These are phyloP conservation scores for Caenorhabditis zanzibari DNA, from an alignment of 2,888 invertebrate species.

Conservation along the genomic window DNA sequence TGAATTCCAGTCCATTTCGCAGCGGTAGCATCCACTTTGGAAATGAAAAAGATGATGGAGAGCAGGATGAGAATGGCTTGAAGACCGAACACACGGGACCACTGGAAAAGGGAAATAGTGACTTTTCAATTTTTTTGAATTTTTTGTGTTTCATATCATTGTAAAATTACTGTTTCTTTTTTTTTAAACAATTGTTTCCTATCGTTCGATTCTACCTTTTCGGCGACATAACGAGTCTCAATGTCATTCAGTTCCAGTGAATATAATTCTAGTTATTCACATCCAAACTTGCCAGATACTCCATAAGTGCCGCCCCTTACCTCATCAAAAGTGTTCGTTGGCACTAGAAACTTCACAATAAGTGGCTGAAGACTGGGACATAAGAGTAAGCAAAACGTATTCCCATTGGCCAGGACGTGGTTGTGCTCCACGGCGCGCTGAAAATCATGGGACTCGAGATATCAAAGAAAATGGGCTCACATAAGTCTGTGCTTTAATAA, in stretches of 20 bases:
- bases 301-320: background rate
- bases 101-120: constrained; percentile 24
- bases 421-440: constrained; percentile 66
- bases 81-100: constrained; percentile 49
- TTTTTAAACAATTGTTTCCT: too few relatives aligned
- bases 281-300: too few relatives aligned
- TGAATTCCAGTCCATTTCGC: constrained; percentile 62
- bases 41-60: constrained; percentile 52
- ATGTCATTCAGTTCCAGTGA: too few relatives aligned
- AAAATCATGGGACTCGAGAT: too few relatives aligned
- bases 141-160: too few relatives aligned
- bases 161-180: too few relatives aligned
- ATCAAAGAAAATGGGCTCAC: constrained; percentile 36
- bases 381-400: constrained; percentile 66
- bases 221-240: too few relatives aligned
- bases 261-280: too few relatives aligned
- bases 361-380: constrained; percentile 58
- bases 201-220: too few relatives aligned
- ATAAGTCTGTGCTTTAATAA: constrained; percentile 62
- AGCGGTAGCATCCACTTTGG: constrained; percentile 49
- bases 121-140: too few relatives aligned
- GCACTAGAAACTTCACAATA: constrained; percentile 63
- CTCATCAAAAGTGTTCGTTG: constrained; percentile 64
- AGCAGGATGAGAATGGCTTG: constrained; percentile 50
- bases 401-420: constrained; percentile 71